Evolutionary conservation across 2,113 vertebrate species (phyloP), one percentile per base, ranked within the genome.

Genomic region (Monopterus albus): DNA sequence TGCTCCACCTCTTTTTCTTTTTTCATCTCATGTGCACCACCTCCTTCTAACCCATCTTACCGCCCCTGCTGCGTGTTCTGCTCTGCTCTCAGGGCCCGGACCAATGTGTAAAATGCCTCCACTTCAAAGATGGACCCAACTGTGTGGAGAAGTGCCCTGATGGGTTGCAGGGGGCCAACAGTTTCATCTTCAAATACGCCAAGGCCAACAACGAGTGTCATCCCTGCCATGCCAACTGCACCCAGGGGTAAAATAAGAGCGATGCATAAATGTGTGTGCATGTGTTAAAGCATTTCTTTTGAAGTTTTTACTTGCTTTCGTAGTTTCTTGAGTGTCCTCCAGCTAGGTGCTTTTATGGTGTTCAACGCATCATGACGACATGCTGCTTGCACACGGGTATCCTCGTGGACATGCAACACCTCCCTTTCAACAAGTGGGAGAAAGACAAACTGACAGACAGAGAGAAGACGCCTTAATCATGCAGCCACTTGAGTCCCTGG

Each of bases 141-240:
- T 99, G 98, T 52, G 98, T 99, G 84, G 96, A 98, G 72, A 98
- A 98, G 71, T 99, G 97, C 63, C 97, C 97, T 1, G 96, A 98
- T 20, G 97, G 98, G 21, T 85, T 98, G 40, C 96, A 98, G 79
- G 96, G 96, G 0, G 93, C 96, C 59, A 95, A 94, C 90, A 96
- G 98, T 82, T 98, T 99, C 87, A 98, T 99, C 86, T 99, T 98
- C 92, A 99, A 99, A 85, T 99, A 96, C 0, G 95, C 96, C 0
- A 96, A 99, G 80, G 95, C 95, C 83, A 96, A 98, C 78, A 96
- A 93, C 21, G 97, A 98, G 81, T 99, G 98, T 68, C 96, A 95
- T 11, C 97, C 96, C 0, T 99, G 98, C 81, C 97, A 99, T 23
- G 92, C 94, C 15, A 98, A 99, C 93, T 99, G 98, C 88, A 98